A percentile compares a stretch with the other conserved stretches of the same genome.
phyloP scores from a whole-genome alignment of 1,140 invertebrate species.

The Piezodorus guildinii region DNA sequence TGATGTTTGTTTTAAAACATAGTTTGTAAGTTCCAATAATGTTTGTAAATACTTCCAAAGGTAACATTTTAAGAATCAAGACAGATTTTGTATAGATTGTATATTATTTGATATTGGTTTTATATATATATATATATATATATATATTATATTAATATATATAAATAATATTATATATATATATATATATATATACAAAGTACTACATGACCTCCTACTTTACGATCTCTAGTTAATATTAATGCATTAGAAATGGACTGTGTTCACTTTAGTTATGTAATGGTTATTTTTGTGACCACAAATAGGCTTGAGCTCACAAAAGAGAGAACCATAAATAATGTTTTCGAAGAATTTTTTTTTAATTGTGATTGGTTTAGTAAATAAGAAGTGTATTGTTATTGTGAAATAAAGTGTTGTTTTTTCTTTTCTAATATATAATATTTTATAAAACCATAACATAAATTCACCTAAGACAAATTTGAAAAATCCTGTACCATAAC shows the following conservation, averaged over 20 bases:
- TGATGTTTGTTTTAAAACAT: constrained; percentile 2
- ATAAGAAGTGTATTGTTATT: constrained; percentile 8
- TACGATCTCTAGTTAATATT: constrained; percentile 13
- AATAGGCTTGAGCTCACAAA: constrained; percentile 8
- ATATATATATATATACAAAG: no score
- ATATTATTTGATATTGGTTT: no score
- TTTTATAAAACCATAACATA: no score
- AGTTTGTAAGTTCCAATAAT: constrained; percentile 3
- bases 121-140: no score
- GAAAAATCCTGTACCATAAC: no score
- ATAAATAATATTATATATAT: no score
- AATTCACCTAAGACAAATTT: no score
- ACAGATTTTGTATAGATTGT: constrained; percentile 1
- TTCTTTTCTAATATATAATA: no score
- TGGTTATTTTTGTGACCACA: constrained; percentile 3
- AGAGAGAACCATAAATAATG: neutral
- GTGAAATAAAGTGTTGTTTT: constrained; percentile 6
- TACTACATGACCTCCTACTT: neutral
- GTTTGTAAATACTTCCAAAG: constrained; percentile 10
- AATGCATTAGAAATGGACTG: constrained; percentile 3
- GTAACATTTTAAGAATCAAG: constrained; percentile 2
- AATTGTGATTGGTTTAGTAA: neutral
- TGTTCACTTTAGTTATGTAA: constrained; percentile 5
- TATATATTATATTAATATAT: no score
- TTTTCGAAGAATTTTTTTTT: neutral